Percentiles rank a stretch among this genome's conserved stretches.
Evolutionary conservation across 92 coral and sea anemone species (phyloP).

Genomic region (Pocillopora meandrina): DNA sequence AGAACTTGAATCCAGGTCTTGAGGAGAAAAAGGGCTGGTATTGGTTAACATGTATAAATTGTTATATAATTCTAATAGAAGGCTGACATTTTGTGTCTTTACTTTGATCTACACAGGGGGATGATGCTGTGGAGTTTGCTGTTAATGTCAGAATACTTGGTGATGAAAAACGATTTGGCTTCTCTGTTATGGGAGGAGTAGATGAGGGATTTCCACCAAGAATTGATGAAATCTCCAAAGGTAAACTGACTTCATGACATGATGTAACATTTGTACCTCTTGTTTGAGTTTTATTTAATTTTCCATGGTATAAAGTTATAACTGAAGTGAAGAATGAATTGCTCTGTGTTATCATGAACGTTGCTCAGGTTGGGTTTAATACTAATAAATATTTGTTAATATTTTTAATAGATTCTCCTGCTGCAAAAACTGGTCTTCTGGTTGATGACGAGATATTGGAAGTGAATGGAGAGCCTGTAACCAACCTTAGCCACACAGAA

Average conservation of each 20-base stretch:
- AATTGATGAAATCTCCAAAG: slow-evolving; percentile 95
- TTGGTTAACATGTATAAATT: too few species aligned
- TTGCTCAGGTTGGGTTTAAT: too few species aligned
- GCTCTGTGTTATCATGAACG: too few species aligned
- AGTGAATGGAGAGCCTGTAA: slow-evolving; percentile 85
- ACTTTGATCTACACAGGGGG: slow-evolving; percentile 9
- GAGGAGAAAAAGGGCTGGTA: too few species aligned
- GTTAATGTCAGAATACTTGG: slow-evolving; percentile 87
- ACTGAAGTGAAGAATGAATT: too few species aligned
- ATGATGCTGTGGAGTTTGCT: slow-evolving; percentile 66
- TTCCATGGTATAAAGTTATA: too few species aligned
- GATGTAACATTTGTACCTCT: neutral
- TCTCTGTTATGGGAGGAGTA: slow-evolving; percentile 97
- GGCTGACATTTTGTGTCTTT: neutral
- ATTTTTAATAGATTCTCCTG: slow-evolving; percentile 79
- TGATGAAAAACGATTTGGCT: slow-evolving; percentile 96
- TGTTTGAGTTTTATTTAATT: too few species aligned
- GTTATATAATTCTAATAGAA: neutral
- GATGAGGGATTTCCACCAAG: slow-evolving; percentile 97
- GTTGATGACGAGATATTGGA: slow-evolving; percentile 90
- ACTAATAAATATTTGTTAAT: neutral
- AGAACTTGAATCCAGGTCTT: too few species aligned
- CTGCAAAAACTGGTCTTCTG: slow-evolving; percentile 75
- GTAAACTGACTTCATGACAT: slow-evolving; percentile 29
- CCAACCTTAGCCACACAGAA: slow-evolving; percentile 79